A percentile compares a stretch with the other conserved stretches of the same genome.
These are phyloP conservation scores for Cranoglanis bouderius DNA, from an alignment of 2,113 vertebrate species.

Conservation along the genomic window DNA sequence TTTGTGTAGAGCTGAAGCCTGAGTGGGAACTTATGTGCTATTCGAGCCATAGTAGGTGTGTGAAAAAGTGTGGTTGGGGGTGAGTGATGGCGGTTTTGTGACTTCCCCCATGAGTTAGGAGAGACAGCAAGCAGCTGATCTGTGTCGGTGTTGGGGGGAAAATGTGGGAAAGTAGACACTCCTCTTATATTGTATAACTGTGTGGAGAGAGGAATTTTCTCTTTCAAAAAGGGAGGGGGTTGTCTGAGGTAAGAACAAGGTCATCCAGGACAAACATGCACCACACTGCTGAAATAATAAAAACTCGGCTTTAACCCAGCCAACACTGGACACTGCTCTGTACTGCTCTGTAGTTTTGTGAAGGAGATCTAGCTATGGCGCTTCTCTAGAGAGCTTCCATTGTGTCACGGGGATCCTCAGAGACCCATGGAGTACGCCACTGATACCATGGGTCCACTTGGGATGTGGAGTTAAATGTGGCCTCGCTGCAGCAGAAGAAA, in stretches of 20 bases:
- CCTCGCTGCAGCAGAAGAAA: constrained; percentile 1
- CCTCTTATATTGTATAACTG: constrained; percentile 36
- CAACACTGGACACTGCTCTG: constrained; percentile 14
- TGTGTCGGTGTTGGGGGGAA: constrained; percentile 58
- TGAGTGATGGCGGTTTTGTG: constrained; percentile 60
- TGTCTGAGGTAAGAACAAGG: constrained; percentile 59
- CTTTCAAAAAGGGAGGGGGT: constrained; percentile 35
- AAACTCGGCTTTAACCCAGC: constrained; percentile 43
- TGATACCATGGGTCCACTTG: constrained; percentile 53
- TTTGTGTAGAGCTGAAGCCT: neutral
- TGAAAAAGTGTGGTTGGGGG: constrained; percentile 18
- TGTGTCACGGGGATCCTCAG: constrained; percentile 24
- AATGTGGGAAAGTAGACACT: constrained; percentile 68
- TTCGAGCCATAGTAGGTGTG: constrained; percentile 30
- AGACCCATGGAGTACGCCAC: constrained; percentile 55
- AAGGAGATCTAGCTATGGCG: neutral
- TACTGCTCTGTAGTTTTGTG: too few relatives aligned
- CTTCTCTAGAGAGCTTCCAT: neutral
- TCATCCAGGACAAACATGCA: constrained; percentile 66
- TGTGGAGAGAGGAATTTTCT: constrained; percentile 49
- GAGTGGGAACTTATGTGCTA: neutral
- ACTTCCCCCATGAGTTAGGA: constrained; percentile 62
- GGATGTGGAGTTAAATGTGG: constrained; percentile 29
- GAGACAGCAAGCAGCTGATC: constrained; percentile 62
- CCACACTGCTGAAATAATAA: constrained; percentile 63